Evolutionary conservation across 2,113 vertebrate species (phyloP), one percentile per base, ranked within the genome.

Genomic region (Oostethus manadensis): DNA sequence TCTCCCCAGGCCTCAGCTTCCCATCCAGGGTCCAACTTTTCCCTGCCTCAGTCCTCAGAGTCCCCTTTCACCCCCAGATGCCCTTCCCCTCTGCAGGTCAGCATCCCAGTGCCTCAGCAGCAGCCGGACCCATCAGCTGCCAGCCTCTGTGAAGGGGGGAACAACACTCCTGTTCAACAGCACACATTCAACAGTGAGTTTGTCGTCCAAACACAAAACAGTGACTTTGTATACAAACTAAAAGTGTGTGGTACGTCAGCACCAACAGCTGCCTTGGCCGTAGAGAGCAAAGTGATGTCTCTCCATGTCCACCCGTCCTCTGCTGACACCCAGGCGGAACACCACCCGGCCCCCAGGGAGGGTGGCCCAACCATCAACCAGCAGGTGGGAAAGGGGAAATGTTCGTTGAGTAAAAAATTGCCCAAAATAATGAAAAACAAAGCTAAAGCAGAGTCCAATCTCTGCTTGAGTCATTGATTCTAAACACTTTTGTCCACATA

Each of bases 181-280:
- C 80, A 80, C 73, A 78, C 77, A 76, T 85, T 85, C 58, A 80
- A 69, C 78, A 88, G 88, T 89, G 66, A 87, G 89, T 86, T 14
- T 62, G 17, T 42, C 13, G 15, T 18, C 35, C 53, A 42, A 51
- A 20, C 9, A 23, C 35, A 45, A 21, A 4, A 47, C 3, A 56
- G 21, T 8, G 7, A 8, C 15, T 7, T 15, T 26, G 11, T 17
- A 38, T 18, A 22, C 29, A n/a, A 40, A 21, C 38, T 23, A 17
- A 44, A 44, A 22, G 21, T 8, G 7, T 20, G 7, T 62, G 29
- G 58, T 16, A 8, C 1, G 3, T 45, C 67, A 88, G 87, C 85
- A 73, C 83, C 84, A 62, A 76, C 84, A 73, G 77, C 84, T 88
- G 85, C 82, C 79, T 81, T 83, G 82, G 70, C 70, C 66, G 26